phyloP scores from a whole-genome alignment of 2,888 invertebrate genomes.

The Tipula helvola region DNA sequence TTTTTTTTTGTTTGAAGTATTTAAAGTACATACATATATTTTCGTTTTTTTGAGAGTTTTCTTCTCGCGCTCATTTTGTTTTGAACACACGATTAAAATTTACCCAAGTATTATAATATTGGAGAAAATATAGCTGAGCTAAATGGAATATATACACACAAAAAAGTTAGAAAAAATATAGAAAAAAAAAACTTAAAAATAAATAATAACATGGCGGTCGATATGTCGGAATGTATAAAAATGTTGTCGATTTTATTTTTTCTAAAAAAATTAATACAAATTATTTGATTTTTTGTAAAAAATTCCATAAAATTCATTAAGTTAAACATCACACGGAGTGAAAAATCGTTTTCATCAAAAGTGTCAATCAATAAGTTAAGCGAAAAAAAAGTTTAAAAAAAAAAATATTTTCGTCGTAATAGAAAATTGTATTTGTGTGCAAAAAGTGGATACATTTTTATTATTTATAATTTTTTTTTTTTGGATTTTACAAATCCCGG shows the following conservation, averaged over 20 bases:
- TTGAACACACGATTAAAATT: not conserved
- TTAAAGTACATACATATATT: not conserved
- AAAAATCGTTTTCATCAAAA: not conserved
- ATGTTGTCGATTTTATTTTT: not conserved
- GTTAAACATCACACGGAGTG: not conserved
- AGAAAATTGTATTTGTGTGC: not conserved
- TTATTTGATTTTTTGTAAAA: not conserved
- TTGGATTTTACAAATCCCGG: not conserved
- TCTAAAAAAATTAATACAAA: not conserved
- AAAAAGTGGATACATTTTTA: not conserved
- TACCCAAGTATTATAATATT: not conserved
- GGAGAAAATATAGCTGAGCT: not conserved
- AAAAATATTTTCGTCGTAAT: not conserved
- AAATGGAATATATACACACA: not conserved
- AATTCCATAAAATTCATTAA: not conserved
- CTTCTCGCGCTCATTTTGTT: not conserved
- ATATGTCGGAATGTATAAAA: slow-evolving; percentile 6
- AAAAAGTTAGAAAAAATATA: not conserved
- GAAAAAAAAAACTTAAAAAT: not conserved
- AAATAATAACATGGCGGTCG: slow-evolving; percentile 11
- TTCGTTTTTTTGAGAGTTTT: not conserved
- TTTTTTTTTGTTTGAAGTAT: not conserved
- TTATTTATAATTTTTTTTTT: not conserved
- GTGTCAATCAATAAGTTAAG: not conserved
- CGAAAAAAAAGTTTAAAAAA: not conserved